Evolutionary conservation across 2,888 invertebrate genomes (phyloP).

Genomic region (Chironomus riparius): DNA sequence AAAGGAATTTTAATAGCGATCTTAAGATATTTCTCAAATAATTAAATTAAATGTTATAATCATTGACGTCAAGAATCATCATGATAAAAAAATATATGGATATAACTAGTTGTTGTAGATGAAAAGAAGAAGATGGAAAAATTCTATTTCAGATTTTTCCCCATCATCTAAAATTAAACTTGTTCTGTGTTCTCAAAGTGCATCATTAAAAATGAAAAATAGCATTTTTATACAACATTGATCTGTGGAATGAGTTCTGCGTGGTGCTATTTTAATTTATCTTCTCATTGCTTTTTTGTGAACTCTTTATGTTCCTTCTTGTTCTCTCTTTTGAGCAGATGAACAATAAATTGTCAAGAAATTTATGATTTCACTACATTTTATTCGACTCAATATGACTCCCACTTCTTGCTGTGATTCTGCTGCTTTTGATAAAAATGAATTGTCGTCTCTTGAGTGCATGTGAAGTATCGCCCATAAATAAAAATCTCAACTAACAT

Average conservation of each 20-base stretch:
- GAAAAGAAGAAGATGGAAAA: not conserved
- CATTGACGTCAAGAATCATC: not conserved
- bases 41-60: not conserved
- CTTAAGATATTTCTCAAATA: not conserved
- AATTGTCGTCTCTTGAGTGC: slow-evolving; percentile 5
- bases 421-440: not conserved
- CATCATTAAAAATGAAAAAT: not conserved
- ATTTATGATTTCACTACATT: not conserved
- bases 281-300: no score
- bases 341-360: not conserved
- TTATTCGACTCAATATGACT: not conserved
- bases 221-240: not conserved
- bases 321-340: no score
- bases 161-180: no score
- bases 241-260: not conserved
- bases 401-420: not conserved
- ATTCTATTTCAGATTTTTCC: not conserved
- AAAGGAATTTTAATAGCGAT: not conserved
- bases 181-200: not conserved
- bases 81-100: not conserved
- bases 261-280: no score
- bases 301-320: no score
- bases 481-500: not conserved
- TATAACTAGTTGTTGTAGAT: no score
- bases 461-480: not conserved